Evolutionary conservation across 2,888 invertebrate genomes (phyloP).

Genomic region (Patella pellucida): DNA sequence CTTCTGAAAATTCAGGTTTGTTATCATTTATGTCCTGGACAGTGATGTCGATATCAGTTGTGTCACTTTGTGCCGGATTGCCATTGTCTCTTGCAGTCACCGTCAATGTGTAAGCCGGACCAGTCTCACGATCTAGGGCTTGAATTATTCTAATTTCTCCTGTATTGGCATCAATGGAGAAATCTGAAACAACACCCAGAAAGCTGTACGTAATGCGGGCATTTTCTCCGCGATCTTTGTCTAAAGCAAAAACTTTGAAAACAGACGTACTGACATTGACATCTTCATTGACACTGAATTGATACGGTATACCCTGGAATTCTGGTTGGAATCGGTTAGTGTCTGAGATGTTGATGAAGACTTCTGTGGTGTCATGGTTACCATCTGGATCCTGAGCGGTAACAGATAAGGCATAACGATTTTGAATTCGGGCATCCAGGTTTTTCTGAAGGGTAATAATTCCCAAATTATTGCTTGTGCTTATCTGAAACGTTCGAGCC

Average conservation of each 20-base stretch:
- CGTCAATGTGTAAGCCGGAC: constrained; percentile 83
- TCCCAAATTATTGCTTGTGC: constrained; percentile 82
- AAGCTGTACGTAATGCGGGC: constrained; percentile 77
- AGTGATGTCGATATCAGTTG: constrained; percentile 94
- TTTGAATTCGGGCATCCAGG: constrained; percentile 92
- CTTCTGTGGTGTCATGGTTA: constrained; percentile 87
- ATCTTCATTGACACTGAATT: constrained; percentile 91
- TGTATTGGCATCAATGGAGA: constrained; percentile 91
- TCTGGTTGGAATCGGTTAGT: constrained; percentile 94
- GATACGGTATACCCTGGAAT: constrained; percentile 93
- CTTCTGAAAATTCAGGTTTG: constrained; percentile 84
- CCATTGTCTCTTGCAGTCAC: constrained; percentile 96
- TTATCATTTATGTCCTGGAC: constrained; percentile 97
- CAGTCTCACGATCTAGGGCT: constrained; percentile 86
- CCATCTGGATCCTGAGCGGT: constrained; percentile 92
- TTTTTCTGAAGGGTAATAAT: constrained; percentile 86
- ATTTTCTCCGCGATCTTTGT: constrained; percentile 95
- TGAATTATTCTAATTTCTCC: constrained; percentile 93
- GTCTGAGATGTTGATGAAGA: constrained; percentile 93
- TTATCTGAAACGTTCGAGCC: constrained; percentile 80
- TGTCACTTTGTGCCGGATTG: constrained; percentile 89
- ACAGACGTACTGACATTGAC: constrained; percentile 92
- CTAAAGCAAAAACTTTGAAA: constrained; percentile 90
- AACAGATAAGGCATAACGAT: constrained; percentile 77
- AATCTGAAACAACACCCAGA: constrained; percentile 72